Conservation (phyloP, 2,113 vertebrate genomes). For the Anoura caudifer region DNA sequence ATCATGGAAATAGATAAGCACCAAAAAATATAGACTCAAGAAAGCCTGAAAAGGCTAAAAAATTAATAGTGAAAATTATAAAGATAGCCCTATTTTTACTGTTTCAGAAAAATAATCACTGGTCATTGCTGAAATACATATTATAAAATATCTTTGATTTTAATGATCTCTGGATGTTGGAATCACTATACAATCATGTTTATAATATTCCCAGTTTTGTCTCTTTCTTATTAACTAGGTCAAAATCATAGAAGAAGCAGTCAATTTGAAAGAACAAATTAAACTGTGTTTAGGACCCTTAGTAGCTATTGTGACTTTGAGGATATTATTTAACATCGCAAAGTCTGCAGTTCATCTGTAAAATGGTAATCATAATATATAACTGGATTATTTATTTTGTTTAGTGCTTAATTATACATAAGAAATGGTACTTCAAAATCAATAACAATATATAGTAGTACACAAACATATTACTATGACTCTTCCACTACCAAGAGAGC, state of each 20-base stretch:
- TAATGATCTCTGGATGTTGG: background rate
- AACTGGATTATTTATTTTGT: background rate
- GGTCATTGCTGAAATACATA: background rate
- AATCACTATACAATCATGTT: background rate
- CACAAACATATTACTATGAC: background rate
- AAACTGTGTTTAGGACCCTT: background rate
- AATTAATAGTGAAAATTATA: background rate
- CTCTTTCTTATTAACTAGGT: background rate
- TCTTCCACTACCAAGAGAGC: background rate
- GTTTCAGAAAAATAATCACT: background rate
- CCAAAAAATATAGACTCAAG: background rate
- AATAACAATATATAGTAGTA: background rate
- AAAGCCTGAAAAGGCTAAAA: background rate
- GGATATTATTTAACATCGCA: background rate
- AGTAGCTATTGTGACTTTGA: background rate
- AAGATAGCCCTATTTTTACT: background rate
- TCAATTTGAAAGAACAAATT: background rate
- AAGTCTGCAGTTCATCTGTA: background rate
- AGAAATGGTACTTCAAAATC: background rate
- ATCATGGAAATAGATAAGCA: background rate
- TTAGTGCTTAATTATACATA: background rate
- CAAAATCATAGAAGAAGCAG: background rate
- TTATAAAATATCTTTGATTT: background rate
- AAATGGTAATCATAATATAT: background rate
- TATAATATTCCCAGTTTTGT: background rate